Evolutionary conservation across 1,140 invertebrate species (phyloP), one percentile per base, ranked within the genome.

Genomic region (Sycophila sp.): DNA sequence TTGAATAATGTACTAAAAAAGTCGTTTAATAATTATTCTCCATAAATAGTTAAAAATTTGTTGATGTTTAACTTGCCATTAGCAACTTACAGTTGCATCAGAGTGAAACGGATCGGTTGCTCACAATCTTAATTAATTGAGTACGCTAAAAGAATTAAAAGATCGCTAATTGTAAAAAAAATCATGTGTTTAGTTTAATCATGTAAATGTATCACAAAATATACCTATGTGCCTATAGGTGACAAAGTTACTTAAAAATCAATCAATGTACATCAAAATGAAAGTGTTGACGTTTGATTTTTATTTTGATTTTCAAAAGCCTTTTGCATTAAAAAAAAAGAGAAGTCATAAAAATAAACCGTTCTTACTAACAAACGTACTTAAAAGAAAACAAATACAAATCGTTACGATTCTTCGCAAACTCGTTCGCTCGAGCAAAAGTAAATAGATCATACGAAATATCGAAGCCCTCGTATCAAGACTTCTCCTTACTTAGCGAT

Each of bases 1-100:
- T 58, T 67, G 34, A 30, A 32, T 58, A 56, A 56, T 67, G n/a
- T 40, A 17, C 36, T 65, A 30, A 30, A 67, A 47, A 17, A 4
- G 22, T 47, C 26, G 15, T 26, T n/a, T 34, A 13, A 47, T 58
- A 38, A 56, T 67, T 38, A 8, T 19, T 58, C 55, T 38, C 34
- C 22, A 58, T 4, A 38, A 58, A 19, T 19, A 30, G 6, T 28
- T 30, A 4, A 19, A 58, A 58, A n/a, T n/a, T n/a, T n/a, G n/a
- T n/a, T n/a, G n/a, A n/a, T n/a, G n/a, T n/a, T n/a, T n/a, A n/a
- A n/a, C n/a, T n/a, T n/a, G n/a, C n/a, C n/a, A n/a, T n/a, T n/a
- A n/a, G n/a, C n/a, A n/a, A n/a, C n/a, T n/a, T n/a, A n/a, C n/a
- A n/a, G n/a, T n/a, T n/a, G n/a, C n/a, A n/a, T n/a, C n/a, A n/a